Base-by-base conservation (phyloP, 2,797 vertebrate species). In the Meriones psammophilus region DNA sequence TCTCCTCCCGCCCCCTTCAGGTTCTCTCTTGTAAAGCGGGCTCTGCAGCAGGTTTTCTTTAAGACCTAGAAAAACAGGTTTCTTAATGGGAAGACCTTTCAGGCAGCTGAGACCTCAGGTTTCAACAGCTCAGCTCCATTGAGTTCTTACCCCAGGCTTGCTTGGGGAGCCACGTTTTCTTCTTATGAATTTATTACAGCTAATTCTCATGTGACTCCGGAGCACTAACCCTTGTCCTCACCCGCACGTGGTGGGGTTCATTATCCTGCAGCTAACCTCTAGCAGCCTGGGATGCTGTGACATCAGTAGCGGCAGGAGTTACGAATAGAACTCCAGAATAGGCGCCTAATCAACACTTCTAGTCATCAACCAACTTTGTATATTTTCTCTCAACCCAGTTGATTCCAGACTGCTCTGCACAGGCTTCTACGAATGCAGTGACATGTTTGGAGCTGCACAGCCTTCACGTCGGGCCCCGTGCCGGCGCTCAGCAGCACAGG, bases 51-150 rank as follows among this genome's bases (percentile, higher is more conserved):
- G 8, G 71, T 26, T 94, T 93, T 86, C 77, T 84, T 78, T 90
- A 79, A 92, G 79, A 58, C 64, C 97, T 78, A 96, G 96, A 71
- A 97, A 90, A 98, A 97, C 97, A 96, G 95, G 92, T 97, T 85
- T 98, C 97, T 98, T 97, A 96, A 36, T 93, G 54, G 54, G 80
- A 42, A 88, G 74, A 22, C 62, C 81, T 95, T 95, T 80, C n/a
- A 3, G 33, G 80, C 74, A 84, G 10, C 84, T 26, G 54, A 92
- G 69, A 42, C 26, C 7, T 78, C 6, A 54, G 81, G 39, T 91
- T 60, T 91, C 66, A 58, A 54, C 62, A 54, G 54, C 71, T 94
- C 36, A 39, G 22, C 28, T 4, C 60, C 18, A 6, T 4, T 50
- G 54, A 2, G 86, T 42, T 42, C 91, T 90, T 28, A 68, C 73